Evolutionary conservation across 2,113 vertebrate genomes (phyloP).

Genomic region (Sinocyclocheilus anshuiensis): DNA sequence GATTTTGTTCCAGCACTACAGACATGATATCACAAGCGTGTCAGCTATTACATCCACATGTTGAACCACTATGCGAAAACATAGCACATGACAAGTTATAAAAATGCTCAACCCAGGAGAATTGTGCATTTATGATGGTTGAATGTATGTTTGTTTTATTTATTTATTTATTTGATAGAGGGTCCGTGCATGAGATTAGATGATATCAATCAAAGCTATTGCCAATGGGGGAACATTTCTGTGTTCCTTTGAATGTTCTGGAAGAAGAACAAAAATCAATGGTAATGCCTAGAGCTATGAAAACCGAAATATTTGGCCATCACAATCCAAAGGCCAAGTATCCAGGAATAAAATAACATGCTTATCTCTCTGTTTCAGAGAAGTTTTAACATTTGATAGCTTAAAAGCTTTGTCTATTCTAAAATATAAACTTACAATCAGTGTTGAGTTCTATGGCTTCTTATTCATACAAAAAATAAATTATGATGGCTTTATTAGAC

Average conservation of each 20-base stretch:
- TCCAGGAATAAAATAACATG: neutral
- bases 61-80: constrained; percentile 28
- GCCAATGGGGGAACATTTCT: neutral
- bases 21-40: constrained; percentile 42
- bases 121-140: neutral
- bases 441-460: constrained; percentile 20
- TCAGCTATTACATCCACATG: constrained; percentile 32
- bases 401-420: constrained; percentile 63
- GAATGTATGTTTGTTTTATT: constrained; percentile 29
- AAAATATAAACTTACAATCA: constrained; percentile 47
- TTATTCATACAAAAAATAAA: constrained; percentile 16
- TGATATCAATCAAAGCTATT: constrained; percentile 62
- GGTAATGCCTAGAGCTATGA: neutral
- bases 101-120: constrained; percentile 13
- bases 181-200: constrained; percentile 68
- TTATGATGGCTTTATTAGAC: constrained; percentile 49
- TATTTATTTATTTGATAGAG: constrained; percentile 45
- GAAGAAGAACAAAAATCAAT: neutral
- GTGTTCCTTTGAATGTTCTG: neutral
- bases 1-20: constrained; percentile 46
- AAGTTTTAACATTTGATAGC: constrained; percentile 50
- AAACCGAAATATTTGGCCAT: neutral
- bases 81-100: constrained; percentile 32
- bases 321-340: neutral
- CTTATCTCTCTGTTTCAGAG: neutral